Base-by-base conservation (phyloP, 2,797 vertebrate genomes). In the Monodelphis domestica region DNA sequence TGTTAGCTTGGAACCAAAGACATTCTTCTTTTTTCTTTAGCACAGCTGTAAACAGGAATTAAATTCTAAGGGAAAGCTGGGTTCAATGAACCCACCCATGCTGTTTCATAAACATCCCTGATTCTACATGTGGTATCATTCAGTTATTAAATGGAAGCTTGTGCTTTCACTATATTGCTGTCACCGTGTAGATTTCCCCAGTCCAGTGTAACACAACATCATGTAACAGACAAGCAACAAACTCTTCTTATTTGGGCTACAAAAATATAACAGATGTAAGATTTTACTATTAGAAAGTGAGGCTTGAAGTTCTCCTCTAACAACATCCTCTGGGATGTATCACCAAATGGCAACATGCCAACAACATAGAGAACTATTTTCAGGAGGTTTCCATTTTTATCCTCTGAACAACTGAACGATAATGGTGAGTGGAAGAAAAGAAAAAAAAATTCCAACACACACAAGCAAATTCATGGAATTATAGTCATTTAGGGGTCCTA, bases 81-180 rank as follows among this genome's bases (percentile, higher is more conserved):
- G 3, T 96, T 96, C 97, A 96, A 97, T 96, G 94, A 98, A 98
- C 95, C 97, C 97, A 97, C 97, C 96, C 98, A 98, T 88, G 53
- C 70, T 91, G 97, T 95, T 98, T 52, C 97, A 94, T 98, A 98
- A 98, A 98, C 98, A 98, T 91, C 15, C 93, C 97, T 53, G 57
- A 96, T 93, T 95, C 87, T 96, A 96, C 98, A 98, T 97, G 96
- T 98, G 98, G 97, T 95, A 97, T 97, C 94, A 95, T 93, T 98
- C 98, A 98, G 95, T 96, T 96, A 96, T 97, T 97, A 96, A 98
- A 97, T 57, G 91, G 96, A 95, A 97, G 94, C 92, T 96, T 90
- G 11, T 93, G 96, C 78, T 97, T 96, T 95, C 92, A 7, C 30
- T 96, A 24, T 95, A 52, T 95, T 90, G 50, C 92, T 90, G 91